Base-by-base conservation (phyloP, 2,888 invertebrate genomes). In the Eupithecia subumbrata region DNA sequence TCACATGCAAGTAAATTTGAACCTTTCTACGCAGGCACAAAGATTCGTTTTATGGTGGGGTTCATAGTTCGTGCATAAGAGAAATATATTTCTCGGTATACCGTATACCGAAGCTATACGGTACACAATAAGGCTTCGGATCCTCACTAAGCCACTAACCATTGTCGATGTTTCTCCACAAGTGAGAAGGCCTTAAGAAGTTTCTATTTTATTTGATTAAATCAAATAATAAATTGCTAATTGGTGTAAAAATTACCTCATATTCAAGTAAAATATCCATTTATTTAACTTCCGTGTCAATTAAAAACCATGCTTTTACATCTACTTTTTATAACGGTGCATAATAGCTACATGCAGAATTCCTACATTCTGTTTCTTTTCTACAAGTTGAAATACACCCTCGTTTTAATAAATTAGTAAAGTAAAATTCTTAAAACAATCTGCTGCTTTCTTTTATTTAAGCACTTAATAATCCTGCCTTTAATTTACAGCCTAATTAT, bases 401-500 rank as follows among this genome's bases (percentile, higher is more conserved):
- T 63, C 63, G 67, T 73, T 71, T 30, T 69, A 71, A 71, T 48
- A 66, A 76, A 76, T 73, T 45, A 74, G 43, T 71, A 64, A 60
- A 37, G 70, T 40, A 11, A 37, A 34, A 67, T 69, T 75, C 67
- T 72, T 43, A 70, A 75, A 74, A 73, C 75, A 75, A 77, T 75
- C 75, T 75, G 77, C 30, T 75, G 48, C 72, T 64, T 70, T 77
- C 70, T 75, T 76, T 77, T 74, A 63, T 75, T 75, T 72, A 75
- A 75, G 73, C 72, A 70, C 75, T 76, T 77, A 74, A 76, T 73
- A 78, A 76, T 74, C 78, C 76, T 37, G 73, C 64, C 30, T 73
- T 73, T 75, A 77, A 77, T 73, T 77, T 75, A 71, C 72, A 25
- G 74, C 66, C 73, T 77, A 77, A 81, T 76, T 74, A 78, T 74